A percentile compares a stretch with the other conserved stretches of the same genome.
phyloP scores from a whole-genome alignment of 30 jellyfish, hydroid and myxozoan genomes.

The Aurelia sp. region DNA sequence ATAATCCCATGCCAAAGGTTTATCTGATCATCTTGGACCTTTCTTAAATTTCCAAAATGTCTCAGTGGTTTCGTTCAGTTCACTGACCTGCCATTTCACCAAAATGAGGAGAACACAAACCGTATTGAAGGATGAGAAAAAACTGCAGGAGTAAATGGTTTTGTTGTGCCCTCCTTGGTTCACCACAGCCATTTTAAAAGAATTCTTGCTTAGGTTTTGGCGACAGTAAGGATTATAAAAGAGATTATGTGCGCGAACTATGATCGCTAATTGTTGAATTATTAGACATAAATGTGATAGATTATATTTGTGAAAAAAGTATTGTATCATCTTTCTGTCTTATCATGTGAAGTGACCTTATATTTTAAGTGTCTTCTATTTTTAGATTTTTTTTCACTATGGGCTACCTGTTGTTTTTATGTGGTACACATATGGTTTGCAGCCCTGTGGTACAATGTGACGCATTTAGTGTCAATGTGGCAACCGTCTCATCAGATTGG shows the following conservation, averaged over 20 bases:
- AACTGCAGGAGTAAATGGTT: neutral
- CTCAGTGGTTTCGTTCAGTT: neutral
- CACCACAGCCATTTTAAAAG: slow-evolving; percentile 65
- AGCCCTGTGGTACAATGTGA: too few relatives aligned
- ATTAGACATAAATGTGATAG: slow-evolving; percentile 36
- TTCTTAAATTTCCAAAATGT: too few relatives aligned
- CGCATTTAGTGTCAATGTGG: too few relatives aligned
- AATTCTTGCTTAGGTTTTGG: slow-evolving; percentile 50
- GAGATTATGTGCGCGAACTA: slow-evolving; percentile 17
- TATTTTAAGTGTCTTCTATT: neutral
- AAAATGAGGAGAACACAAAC: neutral
- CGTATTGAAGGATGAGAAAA: slow-evolving; percentile 19
- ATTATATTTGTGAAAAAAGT: neutral
- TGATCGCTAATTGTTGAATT: slow-evolving; percentile 32
- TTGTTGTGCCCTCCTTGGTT: slow-evolving; percentile 10
- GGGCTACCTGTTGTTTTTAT: too few relatives aligned
- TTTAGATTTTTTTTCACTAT: neutral
- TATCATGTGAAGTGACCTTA: neutral
- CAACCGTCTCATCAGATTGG: too few relatives aligned
- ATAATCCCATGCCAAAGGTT: too few relatives aligned
- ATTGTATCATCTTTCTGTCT: neutral
- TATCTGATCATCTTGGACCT: too few relatives aligned
- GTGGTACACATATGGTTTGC: too few relatives aligned
- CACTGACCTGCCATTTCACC: slow-evolving; percentile 1
- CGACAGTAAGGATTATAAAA: slow-evolving; percentile 61